A percentile compares a stretch with the other conserved stretches of the same genome.
Evolutionary conservation across 2,888 invertebrate species (phyloP).

Genomic region (Azorinus chamasolen): DNA sequence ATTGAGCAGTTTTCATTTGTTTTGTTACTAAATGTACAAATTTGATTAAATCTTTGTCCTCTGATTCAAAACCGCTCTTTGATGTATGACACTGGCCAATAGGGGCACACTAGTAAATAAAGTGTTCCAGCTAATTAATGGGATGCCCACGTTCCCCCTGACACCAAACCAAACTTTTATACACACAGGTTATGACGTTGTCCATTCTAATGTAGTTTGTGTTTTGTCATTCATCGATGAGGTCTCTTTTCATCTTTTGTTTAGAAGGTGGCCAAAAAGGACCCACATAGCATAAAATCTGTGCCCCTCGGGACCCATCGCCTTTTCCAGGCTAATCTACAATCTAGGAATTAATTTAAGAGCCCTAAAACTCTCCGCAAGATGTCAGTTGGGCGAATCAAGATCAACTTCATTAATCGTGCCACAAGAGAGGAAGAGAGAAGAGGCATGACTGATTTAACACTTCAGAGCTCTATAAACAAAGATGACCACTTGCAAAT

Average conservation of each 20-base stretch:
- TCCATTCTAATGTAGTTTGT: conserved; percentile 40
- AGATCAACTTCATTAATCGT: conserved; percentile 27
- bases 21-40: conserved; percentile 63
- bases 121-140: conserved; percentile 52
- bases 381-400: conserved; percentile 21
- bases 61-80: conserved; percentile 40
- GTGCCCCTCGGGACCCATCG: conserved; percentile 38
- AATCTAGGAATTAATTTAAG: conserved; percentile 55
- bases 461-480: background rate
- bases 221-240: conserved; percentile 19
- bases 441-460: conserved; percentile 37
- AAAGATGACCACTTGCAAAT: no score
- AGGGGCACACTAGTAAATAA: conserved; percentile 57
- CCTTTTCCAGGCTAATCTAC: conserved; percentile 29
- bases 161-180: conserved; percentile 42
- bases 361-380: conserved; percentile 25
- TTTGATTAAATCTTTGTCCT: conserved; percentile 65
- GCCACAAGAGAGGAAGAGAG: conserved; percentile 1
- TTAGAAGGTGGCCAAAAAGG: conserved; percentile 35
- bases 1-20: conserved; percentile 60
- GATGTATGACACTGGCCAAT: conserved; percentile 50
- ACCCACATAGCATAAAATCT: conserved; percentile 48
- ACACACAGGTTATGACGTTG: conserved; percentile 58
- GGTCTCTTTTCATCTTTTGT: conserved; percentile 55
- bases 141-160: conserved; percentile 42